These are phyloP conservation scores for Melanotaenia trifasciata DNA, from an alignment of 2,797 vertebrate species.

Conservation along the genomic window DNA sequence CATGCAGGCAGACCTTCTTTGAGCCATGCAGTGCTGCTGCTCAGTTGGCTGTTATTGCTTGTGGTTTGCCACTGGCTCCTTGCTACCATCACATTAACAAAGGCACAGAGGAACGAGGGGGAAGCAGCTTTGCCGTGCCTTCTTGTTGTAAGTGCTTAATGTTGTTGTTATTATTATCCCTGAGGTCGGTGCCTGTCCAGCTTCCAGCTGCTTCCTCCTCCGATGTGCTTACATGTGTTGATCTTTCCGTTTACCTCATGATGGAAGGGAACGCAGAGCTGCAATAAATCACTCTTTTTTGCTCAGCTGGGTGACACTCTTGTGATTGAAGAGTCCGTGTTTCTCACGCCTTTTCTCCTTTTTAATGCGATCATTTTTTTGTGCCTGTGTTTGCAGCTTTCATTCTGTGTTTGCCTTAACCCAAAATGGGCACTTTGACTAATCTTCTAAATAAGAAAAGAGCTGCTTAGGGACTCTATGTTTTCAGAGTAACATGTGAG, in stretches of 20 bases:
- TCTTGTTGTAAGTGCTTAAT: constrained; percentile 56
- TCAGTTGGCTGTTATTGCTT: constrained; percentile 43
- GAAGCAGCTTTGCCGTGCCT: constrained; percentile 55
- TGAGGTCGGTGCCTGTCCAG: constrained; percentile 68
- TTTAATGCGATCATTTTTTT: constrained; percentile 5
- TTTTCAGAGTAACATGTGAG: constrained; percentile 56
- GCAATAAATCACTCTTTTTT: constrained; percentile 72
- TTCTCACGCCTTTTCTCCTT: constrained; percentile 37
- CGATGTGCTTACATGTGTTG: constrained; percentile 77
- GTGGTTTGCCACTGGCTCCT: constrained; percentile 52
- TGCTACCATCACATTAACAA: constrained; percentile 45
- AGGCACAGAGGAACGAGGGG: constrained; percentile 37
- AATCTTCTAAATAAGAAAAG: constrained; percentile 32
- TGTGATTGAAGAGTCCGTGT: constrained; percentile 32
- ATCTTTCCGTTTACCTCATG: constrained; percentile 83
- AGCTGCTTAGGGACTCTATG: constrained; percentile 27
- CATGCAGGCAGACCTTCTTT: constrained; percentile 25
- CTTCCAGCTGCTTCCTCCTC: constrained; percentile 81
- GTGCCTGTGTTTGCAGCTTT: constrained; percentile 18
- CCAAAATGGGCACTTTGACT: constrained; percentile 20
- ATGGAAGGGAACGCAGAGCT: constrained; percentile 71
- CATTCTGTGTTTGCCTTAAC: constrained; percentile 26
- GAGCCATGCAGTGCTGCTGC: constrained; percentile 35
- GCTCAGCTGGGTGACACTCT: constrained; percentile 55
- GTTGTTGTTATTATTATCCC: constrained; percentile 79